Evolutionary conservation across 2,797 vertebrate species (phyloP).

Genomic region (Glyptemys insculpta): DNA sequence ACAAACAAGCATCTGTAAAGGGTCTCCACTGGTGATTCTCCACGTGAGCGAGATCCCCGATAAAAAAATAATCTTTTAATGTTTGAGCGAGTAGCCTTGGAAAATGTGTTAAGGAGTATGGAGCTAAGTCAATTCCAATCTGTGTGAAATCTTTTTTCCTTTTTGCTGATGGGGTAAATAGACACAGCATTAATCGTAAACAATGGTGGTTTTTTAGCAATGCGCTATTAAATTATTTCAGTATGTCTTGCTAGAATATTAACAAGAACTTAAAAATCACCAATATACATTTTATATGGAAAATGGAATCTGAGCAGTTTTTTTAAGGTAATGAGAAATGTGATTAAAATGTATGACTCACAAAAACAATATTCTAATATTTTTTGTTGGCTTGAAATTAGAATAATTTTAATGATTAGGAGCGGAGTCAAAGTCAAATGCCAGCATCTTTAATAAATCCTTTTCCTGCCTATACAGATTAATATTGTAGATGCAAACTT

Average conservation of each 20-base stretch:
- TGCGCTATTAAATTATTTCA: slow-evolving; percentile 75
- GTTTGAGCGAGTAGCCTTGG: slow-evolving; percentile 60
- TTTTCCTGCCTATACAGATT: slow-evolving; percentile 84
- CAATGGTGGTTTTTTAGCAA: slow-evolving; percentile 67
- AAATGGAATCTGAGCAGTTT: slow-evolving; percentile 78
- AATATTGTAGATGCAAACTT: slow-evolving; percentile 91
- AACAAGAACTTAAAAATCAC: slow-evolving; percentile 74
- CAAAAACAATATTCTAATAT: slow-evolving; percentile 82
- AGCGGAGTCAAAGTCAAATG: slow-evolving; percentile 83
- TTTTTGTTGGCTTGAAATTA: slow-evolving; percentile 84
- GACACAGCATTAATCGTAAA: slow-evolving; percentile 73
- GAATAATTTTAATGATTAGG: slow-evolving; percentile 87
- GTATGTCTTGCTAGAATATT: slow-evolving; percentile 76
- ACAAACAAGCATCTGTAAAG: slow-evolving; percentile 23
- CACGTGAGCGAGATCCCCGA: slow-evolving; percentile 44
- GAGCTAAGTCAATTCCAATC: slow-evolving; percentile 66
- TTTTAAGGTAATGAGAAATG: slow-evolving; percentile 84
- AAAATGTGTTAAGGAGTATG: slow-evolving; percentile 49
- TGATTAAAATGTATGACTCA: slow-evolving; percentile 89
- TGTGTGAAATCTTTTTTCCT: slow-evolving; percentile 49
- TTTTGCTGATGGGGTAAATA: slow-evolving; percentile 75
- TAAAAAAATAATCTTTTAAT: slow-evolving; percentile 65
- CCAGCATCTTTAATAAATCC: slow-evolving; percentile 89
- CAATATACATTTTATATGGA: slow-evolving; percentile 76
- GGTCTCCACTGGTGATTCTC: slow-evolving; percentile 14